Evolutionary conservation across 2,888 invertebrate species (phyloP), one percentile per base, ranked within the genome.

Genomic region (Idaea aversata): DNA sequence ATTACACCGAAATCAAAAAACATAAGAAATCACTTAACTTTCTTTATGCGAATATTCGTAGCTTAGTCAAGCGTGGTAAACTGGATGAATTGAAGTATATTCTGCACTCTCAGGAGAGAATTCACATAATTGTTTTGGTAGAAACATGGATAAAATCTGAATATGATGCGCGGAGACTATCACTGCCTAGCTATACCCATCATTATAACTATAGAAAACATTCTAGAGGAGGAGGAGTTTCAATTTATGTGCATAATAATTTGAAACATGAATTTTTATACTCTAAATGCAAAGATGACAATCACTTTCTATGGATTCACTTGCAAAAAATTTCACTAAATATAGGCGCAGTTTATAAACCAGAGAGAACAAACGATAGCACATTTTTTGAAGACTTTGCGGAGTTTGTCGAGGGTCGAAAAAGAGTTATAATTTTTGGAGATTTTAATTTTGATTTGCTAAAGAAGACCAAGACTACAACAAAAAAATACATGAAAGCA

Each of bases 281-380:
- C 62, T 67, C 72, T 13, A 5, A 47, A 1, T 66, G 34, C 25
- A 67, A 67, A 58, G 63, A 72, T 47, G 72, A 65, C 0, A 76
- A 76, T 47, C 71, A 77, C 38, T 77, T 69, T 38, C 57, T 76
- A 16, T 77, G 73, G 74, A 68, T 76, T 34, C 15, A 58, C 5
- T 15, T 66, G 25, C 25, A 72, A 3, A 65, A 61, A 5, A 58
- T 57, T 47, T 61, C 60, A 3, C 4, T 69, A 15, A 58, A 58
- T 58, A 58, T 67, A 10, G 61, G 67, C 16, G 60, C 36, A 5
- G 34, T 70, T 13, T 68, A 68, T 25, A 62, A 70, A 38, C 66
- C 66, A 58, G 58, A 15, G 0, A 15, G 58, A 15, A 15, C 6
- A n/a, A 34, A 61, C 13, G 5, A 15, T 10, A 15, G n/a, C 13